These are phyloP conservation scores for Hypomesus transpacificus DNA, from an alignment of 2,113 vertebrate species.

Conservation along the genomic window DNA sequence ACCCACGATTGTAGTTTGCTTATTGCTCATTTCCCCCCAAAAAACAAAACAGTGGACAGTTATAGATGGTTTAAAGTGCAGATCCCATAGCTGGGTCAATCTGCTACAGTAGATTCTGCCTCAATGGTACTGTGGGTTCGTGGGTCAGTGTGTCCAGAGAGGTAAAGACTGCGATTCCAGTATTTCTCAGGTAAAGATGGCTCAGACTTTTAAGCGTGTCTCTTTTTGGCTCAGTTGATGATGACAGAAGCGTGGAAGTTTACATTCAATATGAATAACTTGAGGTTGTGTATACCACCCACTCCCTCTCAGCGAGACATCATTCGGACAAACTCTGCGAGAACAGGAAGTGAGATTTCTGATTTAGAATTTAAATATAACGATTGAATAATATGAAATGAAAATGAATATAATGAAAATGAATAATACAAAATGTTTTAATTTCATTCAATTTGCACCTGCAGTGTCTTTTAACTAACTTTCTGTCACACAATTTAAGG, in stretches of 20 bases:
- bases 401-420: background rate
- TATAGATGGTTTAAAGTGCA: conserved; percentile 64
- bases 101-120: conserved; percentile 62
- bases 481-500: background rate
- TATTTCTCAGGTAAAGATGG: conserved; percentile 55
- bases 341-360: conserved; percentile 19
- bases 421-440: too few species aligned
- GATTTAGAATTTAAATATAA: background rate
- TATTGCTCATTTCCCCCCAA: too few species aligned
- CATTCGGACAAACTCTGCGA: conserved; percentile 93
- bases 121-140: conserved; percentile 50
- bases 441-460: background rate
- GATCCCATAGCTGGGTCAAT: conserved; percentile 56
- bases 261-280: conserved; percentile 51
- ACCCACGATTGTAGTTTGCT: too few species aligned
- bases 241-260: conserved; percentile 35
- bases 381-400: background rate
- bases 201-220: conserved; percentile 57
- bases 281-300: conserved; percentile 9
- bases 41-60: conserved; percentile 40
- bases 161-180: conserved; percentile 58
- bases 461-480: background rate
- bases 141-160: conserved; percentile 48
- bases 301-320: conserved; percentile 85
- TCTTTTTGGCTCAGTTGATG: conserved; percentile 35